Evolutionary conservation across 1,140 invertebrate genomes (phyloP), one percentile per base, ranked within the genome.

Genomic region (Triops cancriformis): DNA sequence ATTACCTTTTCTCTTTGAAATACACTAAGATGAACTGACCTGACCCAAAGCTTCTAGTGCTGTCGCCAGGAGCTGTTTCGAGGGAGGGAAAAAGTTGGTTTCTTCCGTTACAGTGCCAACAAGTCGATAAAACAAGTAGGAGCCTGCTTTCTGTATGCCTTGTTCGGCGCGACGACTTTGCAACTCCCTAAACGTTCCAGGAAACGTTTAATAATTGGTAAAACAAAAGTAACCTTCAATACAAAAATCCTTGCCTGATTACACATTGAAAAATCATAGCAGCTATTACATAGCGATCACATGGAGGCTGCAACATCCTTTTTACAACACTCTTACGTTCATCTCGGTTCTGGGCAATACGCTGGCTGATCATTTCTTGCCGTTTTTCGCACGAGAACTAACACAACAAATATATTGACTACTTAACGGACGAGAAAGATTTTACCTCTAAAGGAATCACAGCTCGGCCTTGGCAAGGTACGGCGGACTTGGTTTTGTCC

Each of bases 101-200:
- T 92, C 89, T 80, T 92, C 90, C 28, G 86, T 89, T 28, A 92
- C 88, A 80, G 89, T 85, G 7, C 88, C 86, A 12, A 92, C 85
- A 73, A 94, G 82, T 79, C 90, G 85, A 84, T 93, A 93, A 84
- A 94, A 94, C 2, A 93, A 84, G 26, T 87, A 85, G n/a, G 90
- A 87, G 26, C 91, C 92, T 45, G 89, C 86, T 41, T 88, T 84
- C 80, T 86, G 85, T 1, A 89, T 81, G 73, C 85, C 85, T 4
- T 77, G 78, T 9, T 87, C 76, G 5, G 28, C 27, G 26, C 64
- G n/a, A 5, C 51, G 51, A 18, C 51, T 64, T 64, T 64, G 18
- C 51, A 64, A 64, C n/a, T 64, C 51, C 51, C 51, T 64, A 10
- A 64, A 64, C 5, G 4, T 45, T 45, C 4, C 6, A 45, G 43